Conservation (phyloP, 2,888 invertebrate genomes). For the Conchocele bisecta region DNA sequence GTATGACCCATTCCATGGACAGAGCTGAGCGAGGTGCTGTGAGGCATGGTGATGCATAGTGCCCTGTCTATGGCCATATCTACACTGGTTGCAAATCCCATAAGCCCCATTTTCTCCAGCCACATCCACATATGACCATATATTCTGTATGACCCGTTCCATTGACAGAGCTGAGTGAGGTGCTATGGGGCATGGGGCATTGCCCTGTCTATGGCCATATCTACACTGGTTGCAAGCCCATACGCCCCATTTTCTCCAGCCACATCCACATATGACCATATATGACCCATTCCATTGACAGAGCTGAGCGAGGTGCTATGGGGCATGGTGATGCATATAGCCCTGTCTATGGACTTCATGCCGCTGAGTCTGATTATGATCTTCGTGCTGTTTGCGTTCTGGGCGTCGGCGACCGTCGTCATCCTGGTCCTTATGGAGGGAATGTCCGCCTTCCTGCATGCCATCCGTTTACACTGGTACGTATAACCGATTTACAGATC, state of each 20-base stretch:
- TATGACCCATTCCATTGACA: no score
- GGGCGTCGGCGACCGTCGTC: conserved; percentile 95
- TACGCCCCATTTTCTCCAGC: no score
- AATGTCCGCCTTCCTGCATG: conserved; percentile 98
- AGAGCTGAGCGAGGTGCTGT: conserved; percentile 95
- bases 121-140: no score
- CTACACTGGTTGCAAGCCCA: no score
- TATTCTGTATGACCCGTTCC: no score
- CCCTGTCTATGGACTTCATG: conserved; percentile 86
- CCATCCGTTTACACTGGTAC: conserved; percentile 97
- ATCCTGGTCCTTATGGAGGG: conserved; percentile 99
- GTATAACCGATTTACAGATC: conserved; percentile 57
- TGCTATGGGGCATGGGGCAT: conserved; percentile 92
- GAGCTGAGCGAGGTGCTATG: conserved; percentile 95
- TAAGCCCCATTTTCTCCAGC: no score
- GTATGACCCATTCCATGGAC: no score
- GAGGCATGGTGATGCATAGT: conserved; percentile 89
- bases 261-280: no score
- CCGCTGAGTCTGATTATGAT: conserved; percentile 82
- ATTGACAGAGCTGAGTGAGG: conserved; percentile 91
- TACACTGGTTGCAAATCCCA: no score
- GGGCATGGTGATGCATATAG: conserved; percentile 90
- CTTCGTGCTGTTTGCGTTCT: conserved; percentile 92
- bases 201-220: conserved; percentile 89
- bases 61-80: conserved; percentile 89